Percentiles rank a stretch among this genome's conserved stretches.
Evolutionary conservation across 2,797 vertebrate species (phyloP).

Genomic region (Pogonophryne albipinna): DNA sequence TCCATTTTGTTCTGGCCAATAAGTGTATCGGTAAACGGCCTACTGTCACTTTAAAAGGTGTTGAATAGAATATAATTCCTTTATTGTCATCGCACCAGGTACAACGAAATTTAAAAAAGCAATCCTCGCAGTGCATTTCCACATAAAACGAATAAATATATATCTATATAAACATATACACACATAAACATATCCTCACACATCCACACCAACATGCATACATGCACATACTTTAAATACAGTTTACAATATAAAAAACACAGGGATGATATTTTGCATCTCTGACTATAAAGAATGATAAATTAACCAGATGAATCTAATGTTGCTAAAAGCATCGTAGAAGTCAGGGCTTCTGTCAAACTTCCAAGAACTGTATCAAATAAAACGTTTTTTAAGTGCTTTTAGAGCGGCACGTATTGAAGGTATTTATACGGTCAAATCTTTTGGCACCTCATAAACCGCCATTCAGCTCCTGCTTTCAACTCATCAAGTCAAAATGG

Average conservation of each 20-base stretch:
- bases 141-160: no score
- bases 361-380: neutral
- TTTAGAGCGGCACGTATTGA: neutral
- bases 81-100: no score
- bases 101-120: no score
- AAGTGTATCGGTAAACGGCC: neutral
- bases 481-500: conserved; percentile 17
- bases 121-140: no score
- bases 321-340: neutral
- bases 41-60: neutral
- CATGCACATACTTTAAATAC: no score
- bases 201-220: no score
- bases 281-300: neutral
- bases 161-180: no score
- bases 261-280: no score
- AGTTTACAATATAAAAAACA: no score
- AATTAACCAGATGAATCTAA: neutral
- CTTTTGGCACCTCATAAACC: neutral
- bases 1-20: neutral
- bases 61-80: neutral
- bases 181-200: no score
- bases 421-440: neutral
- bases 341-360: neutral
- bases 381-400: neutral
- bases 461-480: neutral